phyloP scores from a whole-genome alignment of 1,140 invertebrate genomes.

The Gonatopus flavifemur region DNA sequence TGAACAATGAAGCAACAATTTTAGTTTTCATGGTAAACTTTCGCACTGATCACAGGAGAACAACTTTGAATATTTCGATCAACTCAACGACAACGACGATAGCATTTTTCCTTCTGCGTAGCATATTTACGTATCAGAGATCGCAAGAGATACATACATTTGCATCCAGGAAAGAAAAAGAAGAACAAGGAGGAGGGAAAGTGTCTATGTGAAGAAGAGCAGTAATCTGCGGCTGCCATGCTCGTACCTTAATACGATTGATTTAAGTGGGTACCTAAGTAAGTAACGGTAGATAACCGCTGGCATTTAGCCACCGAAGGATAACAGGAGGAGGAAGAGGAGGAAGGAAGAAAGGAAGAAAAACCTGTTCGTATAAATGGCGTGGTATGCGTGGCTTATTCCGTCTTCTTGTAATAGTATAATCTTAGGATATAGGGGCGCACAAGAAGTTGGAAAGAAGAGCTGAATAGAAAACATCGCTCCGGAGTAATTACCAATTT shows the following conservation, averaged over 20 bases:
- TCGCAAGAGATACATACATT: too few relatives aligned
- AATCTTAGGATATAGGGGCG: conserved; percentile 14
- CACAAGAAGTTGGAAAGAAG: conserved; percentile 7
- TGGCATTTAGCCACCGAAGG: conserved; percentile 7
- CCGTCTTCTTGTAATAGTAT: too few relatives aligned
- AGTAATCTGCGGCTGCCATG: background rate
- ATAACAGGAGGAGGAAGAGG: too few relatives aligned
- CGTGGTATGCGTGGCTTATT: conserved; percentile 16
- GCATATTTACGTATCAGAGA: too few relatives aligned
- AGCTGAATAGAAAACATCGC: conserved; percentile 12
- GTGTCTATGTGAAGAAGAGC: background rate
- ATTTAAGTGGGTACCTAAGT: conserved; percentile 10
- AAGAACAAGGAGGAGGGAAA: background rate
- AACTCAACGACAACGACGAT: too few relatives aligned
- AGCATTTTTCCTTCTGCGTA: too few relatives aligned
- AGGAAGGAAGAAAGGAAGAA: background rate
- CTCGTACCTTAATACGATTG: conserved; percentile 8
- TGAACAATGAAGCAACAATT: too few relatives aligned
- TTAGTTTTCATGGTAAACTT: too few relatives aligned
- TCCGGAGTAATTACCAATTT: conserved; percentile 39
- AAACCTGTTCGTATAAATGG: too few relatives aligned
- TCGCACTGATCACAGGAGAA: too few relatives aligned
- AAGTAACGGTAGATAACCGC: conserved; percentile 12
- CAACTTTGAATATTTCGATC: too few relatives aligned
- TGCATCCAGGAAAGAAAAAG: background rate